Percentiles rank a stretch among this genome's conserved stretches.
phyloP scores from a whole-genome alignment of 2,888 invertebrate genomes.

The Drosophila eohydei region DNA sequence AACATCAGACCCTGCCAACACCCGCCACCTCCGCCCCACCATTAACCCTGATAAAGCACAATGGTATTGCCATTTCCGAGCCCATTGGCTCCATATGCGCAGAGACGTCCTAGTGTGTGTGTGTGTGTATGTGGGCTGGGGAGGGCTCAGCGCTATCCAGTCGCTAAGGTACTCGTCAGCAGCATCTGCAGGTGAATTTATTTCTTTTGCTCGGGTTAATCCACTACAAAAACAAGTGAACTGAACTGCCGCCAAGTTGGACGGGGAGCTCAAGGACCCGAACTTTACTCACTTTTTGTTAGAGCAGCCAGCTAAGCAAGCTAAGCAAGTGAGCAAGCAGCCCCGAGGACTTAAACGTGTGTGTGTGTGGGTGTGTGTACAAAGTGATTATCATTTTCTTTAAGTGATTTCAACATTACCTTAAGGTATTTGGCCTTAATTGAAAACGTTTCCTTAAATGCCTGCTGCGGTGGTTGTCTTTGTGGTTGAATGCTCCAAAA shows the following conservation, averaged over 20 bases:
- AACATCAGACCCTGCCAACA: constrained; percentile 33
- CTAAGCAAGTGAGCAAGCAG: constrained; percentile 59
- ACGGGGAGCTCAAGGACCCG: constrained; percentile 23
- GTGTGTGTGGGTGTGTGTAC: constrained; percentile 52
- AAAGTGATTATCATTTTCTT: constrained; percentile 79
- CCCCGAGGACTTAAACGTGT: constrained; percentile 68
- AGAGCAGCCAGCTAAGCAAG: constrained; percentile 43
- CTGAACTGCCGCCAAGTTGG: constrained; percentile 37
- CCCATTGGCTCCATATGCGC: constrained; percentile 37
- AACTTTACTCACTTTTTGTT: constrained; percentile 25
- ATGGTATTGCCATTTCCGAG: constrained; percentile 44
- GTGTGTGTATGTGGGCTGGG: constrained; percentile 1
- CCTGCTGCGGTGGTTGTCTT: constrained; percentile 45
- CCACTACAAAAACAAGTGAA: constrained; percentile 72
- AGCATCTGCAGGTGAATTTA: constrained; percentile 76
- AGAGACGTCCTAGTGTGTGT: background rate
- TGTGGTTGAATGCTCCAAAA: constrained; percentile 62
- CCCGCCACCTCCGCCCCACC: background rate
- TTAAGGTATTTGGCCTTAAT: constrained; percentile 73
- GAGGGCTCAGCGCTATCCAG: constrained; percentile 23
- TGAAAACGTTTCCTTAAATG: constrained; percentile 75
- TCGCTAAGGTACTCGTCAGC: constrained; percentile 58
- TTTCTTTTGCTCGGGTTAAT: constrained; percentile 76
- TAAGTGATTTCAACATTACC: constrained; percentile 81
- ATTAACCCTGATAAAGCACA: constrained; percentile 30